Conservation (phyloP, 2,888 invertebrate species). For the Acronicta psi region DNA sequence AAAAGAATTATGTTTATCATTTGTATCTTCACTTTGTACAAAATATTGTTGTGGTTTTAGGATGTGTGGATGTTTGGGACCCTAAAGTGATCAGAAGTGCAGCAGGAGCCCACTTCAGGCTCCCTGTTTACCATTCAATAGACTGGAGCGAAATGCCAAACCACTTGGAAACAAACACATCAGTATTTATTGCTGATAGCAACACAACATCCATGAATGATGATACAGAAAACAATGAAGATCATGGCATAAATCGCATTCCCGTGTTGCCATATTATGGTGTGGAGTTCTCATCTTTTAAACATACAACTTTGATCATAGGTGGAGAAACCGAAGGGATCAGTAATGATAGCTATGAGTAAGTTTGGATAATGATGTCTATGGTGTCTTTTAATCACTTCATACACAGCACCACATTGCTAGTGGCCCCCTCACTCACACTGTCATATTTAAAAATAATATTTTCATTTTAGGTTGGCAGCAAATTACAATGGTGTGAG, state of each 20-base stretch:
- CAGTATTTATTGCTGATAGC: slow-evolving; percentile 92
- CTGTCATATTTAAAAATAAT: too few species aligned
- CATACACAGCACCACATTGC: too few species aligned
- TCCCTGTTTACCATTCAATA: slow-evolving; percentile 91
- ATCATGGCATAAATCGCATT: slow-evolving; percentile 62
- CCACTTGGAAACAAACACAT: slow-evolving; percentile 82
- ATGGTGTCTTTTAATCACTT: too few species aligned
- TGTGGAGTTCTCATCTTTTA: slow-evolving; percentile 85
- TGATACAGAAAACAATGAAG: slow-evolving; percentile 48
- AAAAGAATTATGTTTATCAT: too few species aligned
- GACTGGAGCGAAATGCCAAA: slow-evolving; percentile 90
- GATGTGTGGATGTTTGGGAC: slow-evolving; percentile 97
- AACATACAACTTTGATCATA: slow-evolving; percentile 92
- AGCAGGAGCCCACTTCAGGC: slow-evolving; percentile 95
- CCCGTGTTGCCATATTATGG: slow-evolving; percentile 91
- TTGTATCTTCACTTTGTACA: background rate
- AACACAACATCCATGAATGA: slow-evolving; percentile 70
- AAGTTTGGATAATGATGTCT: too few species aligned
- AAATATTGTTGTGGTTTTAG: slow-evolving; percentile 76
- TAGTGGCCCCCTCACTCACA: too few species aligned
- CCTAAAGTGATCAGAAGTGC: slow-evolving; percentile 95
- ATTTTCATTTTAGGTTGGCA: slow-evolving; percentile 84
- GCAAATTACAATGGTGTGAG: slow-evolving; percentile 89
- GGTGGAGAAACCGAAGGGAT: slow-evolving; percentile 97
- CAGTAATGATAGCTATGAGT: slow-evolving; percentile 92